Conservation (phyloP, 2,797 vertebrate genomes). For the Mus caroli region DNA sequence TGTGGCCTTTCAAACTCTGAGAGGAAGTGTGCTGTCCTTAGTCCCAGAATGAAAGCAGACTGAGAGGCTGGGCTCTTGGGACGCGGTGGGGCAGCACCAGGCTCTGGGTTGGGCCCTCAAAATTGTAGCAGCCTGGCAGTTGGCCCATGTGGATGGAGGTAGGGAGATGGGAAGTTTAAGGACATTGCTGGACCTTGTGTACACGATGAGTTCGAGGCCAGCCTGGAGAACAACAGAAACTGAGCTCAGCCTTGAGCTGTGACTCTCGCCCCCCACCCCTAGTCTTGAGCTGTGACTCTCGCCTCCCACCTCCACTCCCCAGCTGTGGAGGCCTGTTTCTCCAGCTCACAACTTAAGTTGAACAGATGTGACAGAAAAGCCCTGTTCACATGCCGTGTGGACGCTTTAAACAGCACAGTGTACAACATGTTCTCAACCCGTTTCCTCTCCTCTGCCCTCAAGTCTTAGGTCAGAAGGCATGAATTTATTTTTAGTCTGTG, state of each 20-base stretch:
- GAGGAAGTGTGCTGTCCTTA: constrained; percentile 26
- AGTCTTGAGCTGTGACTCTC: no score
- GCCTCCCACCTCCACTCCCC: background rate
- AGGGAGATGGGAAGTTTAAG: background rate
- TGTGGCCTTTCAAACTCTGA: constrained; percentile 30
- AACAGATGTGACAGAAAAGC: background rate
- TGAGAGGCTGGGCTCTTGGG: background rate
- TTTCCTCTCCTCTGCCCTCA: background rate
- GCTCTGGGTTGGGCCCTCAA: background rate
- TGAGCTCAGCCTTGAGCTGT: background rate
- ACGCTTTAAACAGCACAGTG: background rate
- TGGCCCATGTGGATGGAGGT: background rate
- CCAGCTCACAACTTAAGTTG: background rate
- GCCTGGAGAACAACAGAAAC: background rate
- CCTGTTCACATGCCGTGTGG: background rate
- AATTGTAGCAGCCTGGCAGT: background rate
- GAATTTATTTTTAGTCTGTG: background rate
- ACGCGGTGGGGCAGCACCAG: background rate
- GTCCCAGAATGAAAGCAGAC: background rate
- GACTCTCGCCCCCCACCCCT: background rate
- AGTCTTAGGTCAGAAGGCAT: background rate
- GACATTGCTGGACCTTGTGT: background rate
- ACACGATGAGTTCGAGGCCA: background rate
- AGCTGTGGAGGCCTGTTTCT: background rate
- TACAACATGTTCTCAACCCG: background rate